Conservation (phyloP, 2,888 invertebrate genomes). For the Morpho achilles region DNA sequence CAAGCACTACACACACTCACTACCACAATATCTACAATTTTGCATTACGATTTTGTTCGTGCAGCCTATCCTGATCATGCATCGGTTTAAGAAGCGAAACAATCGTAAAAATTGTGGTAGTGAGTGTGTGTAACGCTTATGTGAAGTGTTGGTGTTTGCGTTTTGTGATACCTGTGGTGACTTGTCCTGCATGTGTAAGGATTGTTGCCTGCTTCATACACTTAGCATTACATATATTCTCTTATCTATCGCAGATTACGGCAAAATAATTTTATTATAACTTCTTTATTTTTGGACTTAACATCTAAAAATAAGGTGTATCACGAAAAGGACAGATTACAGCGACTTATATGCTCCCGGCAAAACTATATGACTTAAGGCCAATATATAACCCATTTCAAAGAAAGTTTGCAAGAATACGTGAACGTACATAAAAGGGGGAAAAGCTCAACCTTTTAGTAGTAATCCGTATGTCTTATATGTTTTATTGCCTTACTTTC, state of each 20-base stretch:
- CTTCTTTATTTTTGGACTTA: background rate
- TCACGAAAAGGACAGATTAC: constrained; percentile 6
- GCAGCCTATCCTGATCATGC: no score
- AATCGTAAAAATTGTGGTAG: no score
- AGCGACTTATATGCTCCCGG: constrained; percentile 11
- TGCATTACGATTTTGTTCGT: no score
- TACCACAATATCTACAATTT: no score
- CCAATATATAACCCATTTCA: constrained; percentile 22
- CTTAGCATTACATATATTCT: no score
- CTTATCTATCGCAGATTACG: background rate
- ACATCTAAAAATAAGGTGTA: constrained; percentile 1
- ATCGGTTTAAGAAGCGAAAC: no score
- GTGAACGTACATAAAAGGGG: constrained; percentile 9
- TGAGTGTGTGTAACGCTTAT: no score
- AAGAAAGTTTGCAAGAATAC: constrained; percentile 17
- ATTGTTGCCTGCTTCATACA: no score
- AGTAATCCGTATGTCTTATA: constrained; percentile 11
- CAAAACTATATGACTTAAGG: constrained; percentile 14
- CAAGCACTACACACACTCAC: no score
- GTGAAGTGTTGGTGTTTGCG: no score
- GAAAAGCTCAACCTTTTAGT: constrained; percentile 14
- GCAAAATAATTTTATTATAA: background rate
- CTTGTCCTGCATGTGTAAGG: no score
- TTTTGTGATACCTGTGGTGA: no score
- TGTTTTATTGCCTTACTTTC: constrained; percentile 18